Evolutionary conservation across 2,888 invertebrate species (phyloP), one percentile per base, ranked within the genome.

Genomic region (Cistogaster globosa): DNA sequence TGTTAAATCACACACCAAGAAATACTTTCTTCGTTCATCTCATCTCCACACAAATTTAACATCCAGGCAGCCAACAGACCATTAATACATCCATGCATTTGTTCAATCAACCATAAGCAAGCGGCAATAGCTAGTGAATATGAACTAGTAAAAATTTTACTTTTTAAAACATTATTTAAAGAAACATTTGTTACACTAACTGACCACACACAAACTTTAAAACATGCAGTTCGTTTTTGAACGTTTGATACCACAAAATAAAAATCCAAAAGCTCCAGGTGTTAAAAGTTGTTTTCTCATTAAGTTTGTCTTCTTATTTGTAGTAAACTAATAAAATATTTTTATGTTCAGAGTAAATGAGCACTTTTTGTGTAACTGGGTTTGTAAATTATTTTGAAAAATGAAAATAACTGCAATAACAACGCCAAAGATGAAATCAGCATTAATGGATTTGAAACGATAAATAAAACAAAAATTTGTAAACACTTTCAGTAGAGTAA

Each of bases 161-260:
- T 42, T 26, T n/a, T 74, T 67, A 67, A 79, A 80, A 74, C 79
- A 57, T 72, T 69, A 65, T 77, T 78, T 18, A 62, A 51, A 72
- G 18, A 72, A 72, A 58, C 84, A 85, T 77, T 82, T 81, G 82
- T 82, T 85, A 55, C 78, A 38, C n/a, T 60, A 48, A 77, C 76
- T 68, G 84, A 72, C 81, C 77, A 76, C 58, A 65, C 58, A 65
- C 48, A 65, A 14, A 72, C 38, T 51, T 16, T 12, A 9, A 20
- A 4, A 32, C 42, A 51, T n/a, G 16, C 45, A 48, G 12, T 78
- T 58, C 26, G 38, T 51, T 48, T 63, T 11, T 51, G 51, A 51
- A 62, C 22, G 38, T 42, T 63, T 20, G 22, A 32, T 16, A 60
- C 53, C 53, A 32, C 12, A n/a, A 26, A 55, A 75, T 32, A 48